Evolutionary conservation across 37 sponge, comb jelly and placozoan species (phyloP).

Genomic region (Geodia barretti): DNA sequence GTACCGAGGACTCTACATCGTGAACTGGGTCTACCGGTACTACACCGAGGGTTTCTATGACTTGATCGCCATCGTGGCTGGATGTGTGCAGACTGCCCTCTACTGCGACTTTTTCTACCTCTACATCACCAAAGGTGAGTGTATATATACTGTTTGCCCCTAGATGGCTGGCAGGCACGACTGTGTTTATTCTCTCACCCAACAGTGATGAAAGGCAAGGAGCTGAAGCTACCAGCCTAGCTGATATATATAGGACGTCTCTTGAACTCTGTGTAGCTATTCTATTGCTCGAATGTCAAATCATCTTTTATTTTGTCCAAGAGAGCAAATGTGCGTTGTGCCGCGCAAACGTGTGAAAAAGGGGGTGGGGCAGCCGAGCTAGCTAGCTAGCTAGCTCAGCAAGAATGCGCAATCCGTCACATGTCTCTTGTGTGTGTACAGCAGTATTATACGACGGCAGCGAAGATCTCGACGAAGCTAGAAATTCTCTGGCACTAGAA

Average conservation of each 20-base stretch:
- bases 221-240: constrained; percentile 85
- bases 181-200: not conserved
- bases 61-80: constrained; percentile 95
- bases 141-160: not conserved
- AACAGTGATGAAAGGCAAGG: constrained; percentile 85
- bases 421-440: not conserved
- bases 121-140: constrained; percentile 97
- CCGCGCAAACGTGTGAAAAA: too few relatives aligned
- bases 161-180: not conserved
- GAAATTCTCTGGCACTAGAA: too few relatives aligned
- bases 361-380: too few relatives aligned
- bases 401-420: too few relatives aligned
- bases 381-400: too few relatives aligned
- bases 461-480: not conserved
- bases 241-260: too few relatives aligned
- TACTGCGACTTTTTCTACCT: constrained; percentile 99
- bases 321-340: too few relatives aligned
- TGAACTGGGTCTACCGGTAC: constrained; percentile 97
- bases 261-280: not conserved
- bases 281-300: too few relatives aligned
- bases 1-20: constrained; percentile 94
- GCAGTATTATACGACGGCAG: not conserved
- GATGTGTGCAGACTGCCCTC: constrained; percentile 96
- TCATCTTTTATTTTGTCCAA: not conserved
- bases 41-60: constrained; percentile 96